Base-by-base conservation (phyloP, 2,888 invertebrate genomes). In the Macrostomum cliftonense region DNA sequence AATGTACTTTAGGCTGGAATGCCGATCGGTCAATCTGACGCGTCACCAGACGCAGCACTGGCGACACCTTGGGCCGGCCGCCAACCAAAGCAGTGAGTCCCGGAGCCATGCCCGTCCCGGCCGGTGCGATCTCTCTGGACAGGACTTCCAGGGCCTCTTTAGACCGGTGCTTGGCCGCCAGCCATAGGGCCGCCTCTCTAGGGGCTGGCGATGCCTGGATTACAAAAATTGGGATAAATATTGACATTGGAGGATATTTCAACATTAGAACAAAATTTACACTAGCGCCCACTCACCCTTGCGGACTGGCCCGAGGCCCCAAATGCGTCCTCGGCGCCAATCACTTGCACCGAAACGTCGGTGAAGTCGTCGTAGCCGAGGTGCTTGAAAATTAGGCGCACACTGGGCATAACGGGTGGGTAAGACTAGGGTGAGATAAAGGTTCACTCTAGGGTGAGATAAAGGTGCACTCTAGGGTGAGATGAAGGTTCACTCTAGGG, bases 71-170 rank as follows among this genome's bases (percentile, higher is more conserved):
- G n/a, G 74, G 74, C 53, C 74, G 58, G 5, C 74, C 74, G 39
- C 73, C 70, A 49, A 71, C 68, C 43, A 72, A 56, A 9, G 60
- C 63, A 19, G 70, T 70, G 44, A 73, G 56, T n/a, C 74, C 74
- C 40, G 74, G 74, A 19, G 73, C 72, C 72, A 73, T 73, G 43
- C 74, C 74, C 46, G 74, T 74, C 12, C 73, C 74, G 46, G 73
- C 72, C 39, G 73, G 70, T 19, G 74, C 74, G 43, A 74, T 64
- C 59, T 74, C 74, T 53, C 67, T 57, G 7, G 71, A 60, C 54
- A 74, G 68, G 28, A 73, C 58, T 51, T 72, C 67, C 39, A 74
- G 57, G 2, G 73, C 73, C 53, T 63, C 67, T 54, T 68, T 71
- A 20, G 73, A 63, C n/a, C 57, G 52, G 58, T 74, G 74, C 39